Evolutionary conservation across 2,797 vertebrate genomes (phyloP).

Genomic region (Rhinoraja longicauda): DNA sequence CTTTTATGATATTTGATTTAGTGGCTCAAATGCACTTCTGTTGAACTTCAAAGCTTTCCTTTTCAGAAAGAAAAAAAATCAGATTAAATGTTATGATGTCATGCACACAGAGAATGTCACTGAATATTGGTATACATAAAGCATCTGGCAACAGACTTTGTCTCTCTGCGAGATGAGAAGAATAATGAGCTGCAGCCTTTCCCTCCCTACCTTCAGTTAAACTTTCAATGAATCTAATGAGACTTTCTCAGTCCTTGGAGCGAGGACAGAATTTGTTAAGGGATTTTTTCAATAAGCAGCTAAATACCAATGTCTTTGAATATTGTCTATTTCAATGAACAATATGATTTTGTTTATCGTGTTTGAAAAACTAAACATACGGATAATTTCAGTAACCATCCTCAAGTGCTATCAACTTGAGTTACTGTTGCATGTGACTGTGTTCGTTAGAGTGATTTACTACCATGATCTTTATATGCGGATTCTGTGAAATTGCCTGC

Average conservation of each 20-base stretch:
- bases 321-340: neutral
- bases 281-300: neutral
- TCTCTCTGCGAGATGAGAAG: neutral
- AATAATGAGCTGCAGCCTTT: constrained; percentile 29
- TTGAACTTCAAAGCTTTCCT: constrained; percentile 28
- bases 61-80: constrained; percentile 32
- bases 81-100: constrained; percentile 30
- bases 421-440: neutral
- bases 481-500: neutral
- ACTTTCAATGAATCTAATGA: neutral
- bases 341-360: neutral
- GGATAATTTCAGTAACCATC: neutral
- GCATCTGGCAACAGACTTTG: constrained; percentile 21
- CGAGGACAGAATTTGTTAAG: neutral
- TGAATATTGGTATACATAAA: constrained; percentile 26
- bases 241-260: neutral
- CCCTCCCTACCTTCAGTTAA: neutral
- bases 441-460: neutral
- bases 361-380: neutral
- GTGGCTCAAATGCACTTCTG: constrained; percentile 5
- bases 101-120: constrained; percentile 12
- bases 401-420: neutral
- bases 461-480: neutral
- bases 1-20: constrained; percentile 36
- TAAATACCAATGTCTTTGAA: neutral